Evolutionary conservation across 2,113 vertebrate species (phyloP).

Genomic region (Perccottus glenii): DNA sequence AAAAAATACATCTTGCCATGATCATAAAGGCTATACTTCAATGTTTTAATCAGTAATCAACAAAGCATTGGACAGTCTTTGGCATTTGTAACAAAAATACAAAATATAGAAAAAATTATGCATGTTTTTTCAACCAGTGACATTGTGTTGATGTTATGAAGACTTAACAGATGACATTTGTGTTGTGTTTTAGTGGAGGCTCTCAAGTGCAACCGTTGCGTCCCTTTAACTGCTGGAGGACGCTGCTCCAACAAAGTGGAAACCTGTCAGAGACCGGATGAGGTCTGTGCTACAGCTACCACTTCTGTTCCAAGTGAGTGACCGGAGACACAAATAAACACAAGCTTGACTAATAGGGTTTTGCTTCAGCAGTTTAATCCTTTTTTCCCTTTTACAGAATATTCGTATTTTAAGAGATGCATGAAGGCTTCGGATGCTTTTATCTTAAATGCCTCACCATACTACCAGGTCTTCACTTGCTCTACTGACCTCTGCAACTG

Average conservation of each 20-base stretch:
- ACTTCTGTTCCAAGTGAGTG: background rate
- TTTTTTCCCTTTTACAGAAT: background rate
- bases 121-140: too few species aligned
- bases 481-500: constrained; percentile 10
- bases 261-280: background rate
- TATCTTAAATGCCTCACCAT: background rate
- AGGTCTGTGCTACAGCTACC: constrained; percentile 8
- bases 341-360: background rate
- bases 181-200: background rate
- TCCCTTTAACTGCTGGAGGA: background rate
- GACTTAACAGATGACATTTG: background rate
- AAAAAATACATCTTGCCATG: too few species aligned
- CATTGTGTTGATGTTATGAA: too few species aligned
- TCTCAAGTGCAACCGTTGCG: constrained; percentile 21
- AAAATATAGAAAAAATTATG: too few species aligned
- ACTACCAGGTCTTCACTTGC: constrained; percentile 9
- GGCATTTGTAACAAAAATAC: too few species aligned
- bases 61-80: too few species aligned
- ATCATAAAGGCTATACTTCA: too few species aligned
- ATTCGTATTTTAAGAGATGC: constrained; percentile 25
- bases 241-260: background rate
- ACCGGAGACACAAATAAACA: background rate
- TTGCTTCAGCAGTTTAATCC: background rate
- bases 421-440: constrained; percentile 13
- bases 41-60: too few species aligned